Evolutionary conservation across 2,113 vertebrate species (phyloP).

Genomic region (Typhlomys cinereus): DNA sequence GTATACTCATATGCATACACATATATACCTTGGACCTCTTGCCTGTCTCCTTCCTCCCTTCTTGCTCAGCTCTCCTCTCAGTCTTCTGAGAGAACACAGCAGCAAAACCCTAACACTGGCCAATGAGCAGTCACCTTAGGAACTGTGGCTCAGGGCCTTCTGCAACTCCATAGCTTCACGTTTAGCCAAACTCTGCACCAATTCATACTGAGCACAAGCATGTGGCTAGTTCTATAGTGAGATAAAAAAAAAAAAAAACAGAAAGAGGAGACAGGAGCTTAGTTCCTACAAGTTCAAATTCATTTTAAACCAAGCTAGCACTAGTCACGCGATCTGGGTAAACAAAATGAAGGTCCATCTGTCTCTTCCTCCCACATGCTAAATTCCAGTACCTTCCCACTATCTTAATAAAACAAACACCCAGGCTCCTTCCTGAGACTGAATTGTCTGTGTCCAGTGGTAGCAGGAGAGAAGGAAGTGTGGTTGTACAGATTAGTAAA

Average conservation of each 20-base stretch:
- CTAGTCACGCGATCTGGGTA: neutral
- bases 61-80: constrained; percentile 37
- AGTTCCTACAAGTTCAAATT: constrained; percentile 22
- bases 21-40: no score
- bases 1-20: no score
- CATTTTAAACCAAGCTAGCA: constrained; percentile 5
- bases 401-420: constrained; percentile 38
- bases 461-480: neutral
- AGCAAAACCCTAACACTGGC: neutral
- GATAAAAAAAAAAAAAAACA: no score
- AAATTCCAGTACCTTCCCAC: neutral
- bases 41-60: no score
- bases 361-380: neutral
- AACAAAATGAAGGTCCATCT: constrained; percentile 6
- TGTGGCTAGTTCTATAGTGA: neutral
- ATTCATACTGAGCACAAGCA: neutral
- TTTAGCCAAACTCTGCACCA: neutral
- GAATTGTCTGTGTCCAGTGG: neutral
- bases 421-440: neutral
- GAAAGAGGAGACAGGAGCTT: neutral
- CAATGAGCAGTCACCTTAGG: neutral
- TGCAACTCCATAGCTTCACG: neutral
- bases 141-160: neutral
- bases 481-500: no score
- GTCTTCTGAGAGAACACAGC: no score